These are phyloP conservation scores for Bagarius yarrelli DNA, from an alignment of 2,113 vertebrate genomes.

Conservation along the genomic window DNA sequence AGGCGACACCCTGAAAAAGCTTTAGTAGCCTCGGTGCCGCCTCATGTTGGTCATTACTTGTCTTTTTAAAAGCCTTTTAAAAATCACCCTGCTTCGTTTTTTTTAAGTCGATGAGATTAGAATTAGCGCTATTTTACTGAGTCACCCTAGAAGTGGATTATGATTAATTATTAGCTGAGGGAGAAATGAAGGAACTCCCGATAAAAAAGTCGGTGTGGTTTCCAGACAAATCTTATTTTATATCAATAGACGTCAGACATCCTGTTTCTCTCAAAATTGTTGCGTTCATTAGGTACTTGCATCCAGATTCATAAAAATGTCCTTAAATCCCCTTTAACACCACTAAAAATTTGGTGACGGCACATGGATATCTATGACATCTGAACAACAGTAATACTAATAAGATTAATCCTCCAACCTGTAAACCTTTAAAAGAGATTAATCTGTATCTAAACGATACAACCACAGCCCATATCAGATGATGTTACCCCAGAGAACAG, in stretches of 20 bases:
- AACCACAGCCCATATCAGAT: constrained; percentile 39
- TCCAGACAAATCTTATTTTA: constrained; percentile 63
- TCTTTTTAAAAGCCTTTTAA: neutral
- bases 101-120: constrained; percentile 25
- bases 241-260: neutral
- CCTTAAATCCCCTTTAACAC: neutral
- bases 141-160: constrained; percentile 3
- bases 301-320: neutral
- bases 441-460: neutral
- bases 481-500: constrained; percentile 32
- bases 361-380: neutral
- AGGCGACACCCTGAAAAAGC: neutral
- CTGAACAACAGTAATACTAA: neutral
- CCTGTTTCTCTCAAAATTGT: neutral
- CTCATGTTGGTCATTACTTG: neutral
- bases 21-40: neutral
- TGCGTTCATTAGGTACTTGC: neutral
- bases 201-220: constrained; percentile 62
- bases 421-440: neutral
- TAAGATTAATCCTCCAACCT: neutral
- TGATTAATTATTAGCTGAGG: constrained; percentile 45
- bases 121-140: constrained; percentile 19
- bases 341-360: neutral
- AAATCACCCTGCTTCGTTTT: constrained; percentile 25
- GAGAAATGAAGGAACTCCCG: constrained; percentile 65